A percentile compares a stretch with the other conserved stretches of the same genome.
Evolutionary conservation across 1,140 invertebrate genomes (phyloP).

Genomic region (Pteromalus puparum): DNA sequence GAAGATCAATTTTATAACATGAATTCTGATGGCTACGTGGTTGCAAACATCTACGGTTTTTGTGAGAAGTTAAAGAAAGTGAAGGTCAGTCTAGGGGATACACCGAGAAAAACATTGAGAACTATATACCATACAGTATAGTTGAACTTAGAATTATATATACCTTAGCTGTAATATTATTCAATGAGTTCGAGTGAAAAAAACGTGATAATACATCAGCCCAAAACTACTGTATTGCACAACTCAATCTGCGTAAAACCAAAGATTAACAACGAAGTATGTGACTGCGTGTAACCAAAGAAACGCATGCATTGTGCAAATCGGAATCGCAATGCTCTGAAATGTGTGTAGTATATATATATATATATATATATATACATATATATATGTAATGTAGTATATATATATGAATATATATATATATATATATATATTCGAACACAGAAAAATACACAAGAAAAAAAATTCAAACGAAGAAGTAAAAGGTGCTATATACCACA

Average conservation of each 20-base stretch:
- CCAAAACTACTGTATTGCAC: constrained; percentile 7
- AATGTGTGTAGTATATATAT: background rate
- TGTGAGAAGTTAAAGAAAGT: constrained; percentile 9
- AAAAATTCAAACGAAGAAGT: constrained; percentile 33
- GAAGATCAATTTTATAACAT: background rate
- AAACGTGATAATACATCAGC: constrained; percentile 13
- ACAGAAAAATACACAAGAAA: constrained; percentile 13
- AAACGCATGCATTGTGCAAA: constrained; percentile 48
- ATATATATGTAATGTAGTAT: background rate
- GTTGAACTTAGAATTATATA: background rate
- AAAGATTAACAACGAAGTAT: background rate
- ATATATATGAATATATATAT: background rate
- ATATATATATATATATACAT: background rate
- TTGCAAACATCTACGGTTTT: background rate
- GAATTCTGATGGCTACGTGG: background rate
- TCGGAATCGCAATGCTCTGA: constrained; percentile 12
- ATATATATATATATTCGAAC: constrained; percentile 8
- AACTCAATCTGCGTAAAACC: background rate
- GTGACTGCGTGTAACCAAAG: constrained; percentile 19
- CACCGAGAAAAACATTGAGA: constrained; percentile 7
- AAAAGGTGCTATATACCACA: constrained; percentile 63
- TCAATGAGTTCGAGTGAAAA: background rate
- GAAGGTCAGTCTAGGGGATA: background rate
- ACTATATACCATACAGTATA: background rate
- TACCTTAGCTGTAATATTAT: background rate